Evolutionary conservation across 2,113 vertebrate species (phyloP), one percentile per base, ranked within the genome.

Genomic region (Campylorhamphus procurvoides): DNA sequence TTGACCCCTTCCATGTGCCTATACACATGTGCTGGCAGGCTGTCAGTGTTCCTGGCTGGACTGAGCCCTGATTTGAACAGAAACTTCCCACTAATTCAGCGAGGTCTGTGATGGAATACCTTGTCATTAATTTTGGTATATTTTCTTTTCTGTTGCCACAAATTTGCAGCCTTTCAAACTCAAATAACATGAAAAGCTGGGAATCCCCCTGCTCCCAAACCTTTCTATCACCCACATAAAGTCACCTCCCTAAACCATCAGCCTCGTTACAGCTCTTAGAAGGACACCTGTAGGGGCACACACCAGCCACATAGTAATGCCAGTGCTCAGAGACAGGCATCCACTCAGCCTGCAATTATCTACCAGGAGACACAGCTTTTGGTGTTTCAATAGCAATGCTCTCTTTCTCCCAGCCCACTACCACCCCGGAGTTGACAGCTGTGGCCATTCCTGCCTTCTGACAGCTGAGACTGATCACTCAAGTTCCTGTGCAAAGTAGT

Each of bases 241-340:
- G 40, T 64, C 78, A 81, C 11, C 33, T 92, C 46, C 68, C 39
- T 55, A 29, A 72, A 44, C 7, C 13, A 25, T 23, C 42, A 56
- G 3, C 33, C 27, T 47, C 10, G 16, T 47, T 81, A 18, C 24
- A 63, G 76, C 20, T 63, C 63, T 47, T 35, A 35, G 64, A 79
- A 77, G 10, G 24, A 49, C 0, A 7, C 62, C 29, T 62, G 35
- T 1, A 53, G 20, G n/a, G 29, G 29, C 28, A 71, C 1, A 2
- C 14, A 81, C 12, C 66, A 81, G 73, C 60, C 50, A 27, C 60
- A 25, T 0, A 23, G 31, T 5, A 50, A 60, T 35, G 39, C 12
- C 68, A 59, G 27, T 7, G 46, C 71, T 77, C 25, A 35, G 42
- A 71, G 18, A 42, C 35, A 66, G 46, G 55, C 56, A 87, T 25